A percentile compares a stretch with the other conserved stretches of the same genome.
Evolutionary conservation across 2,888 invertebrate genomes (phyloP).

Genomic region (Epicampocera succincta): DNA sequence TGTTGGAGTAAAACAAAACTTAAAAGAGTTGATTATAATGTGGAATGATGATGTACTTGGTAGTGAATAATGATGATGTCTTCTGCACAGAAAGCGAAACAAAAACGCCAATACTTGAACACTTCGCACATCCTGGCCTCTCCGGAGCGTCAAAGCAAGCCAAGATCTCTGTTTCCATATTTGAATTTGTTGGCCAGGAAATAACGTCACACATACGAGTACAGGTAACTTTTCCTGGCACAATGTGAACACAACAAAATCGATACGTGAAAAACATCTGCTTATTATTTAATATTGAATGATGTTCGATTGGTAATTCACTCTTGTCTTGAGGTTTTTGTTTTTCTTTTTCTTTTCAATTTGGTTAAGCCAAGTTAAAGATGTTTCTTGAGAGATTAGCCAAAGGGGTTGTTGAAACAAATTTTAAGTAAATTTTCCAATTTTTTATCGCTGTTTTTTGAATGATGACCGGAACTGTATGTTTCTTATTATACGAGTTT

Average conservation of each 20-base stretch:
- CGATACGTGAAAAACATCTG: conserved; percentile 69
- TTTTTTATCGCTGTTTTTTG: conserved; percentile 45
- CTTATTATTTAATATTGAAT: conserved; percentile 66
- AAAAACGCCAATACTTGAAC: conserved; percentile 38
- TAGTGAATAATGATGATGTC: conserved; percentile 68
- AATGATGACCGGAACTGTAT: conserved; percentile 64
- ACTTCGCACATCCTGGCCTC: conserved; percentile 19
- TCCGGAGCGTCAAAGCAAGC: no score
- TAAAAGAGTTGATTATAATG: conserved; percentile 49
- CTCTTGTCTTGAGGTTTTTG: conserved; percentile 36
- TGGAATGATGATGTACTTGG: conserved; percentile 51
- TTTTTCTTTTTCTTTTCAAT: conserved; percentile 37
- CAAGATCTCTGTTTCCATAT: conserved; percentile 21
- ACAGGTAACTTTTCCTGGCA: conserved; percentile 55
- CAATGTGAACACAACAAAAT: conserved; percentile 19
- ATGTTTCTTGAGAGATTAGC: conserved; percentile 70
- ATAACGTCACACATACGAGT: conserved; percentile 67
- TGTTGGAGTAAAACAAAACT: conserved; percentile 46
- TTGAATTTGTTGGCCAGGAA: conserved; percentile 69
- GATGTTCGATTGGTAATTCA: conserved; percentile 64
- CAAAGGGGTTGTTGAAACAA: conserved; percentile 69
- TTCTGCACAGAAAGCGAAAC: conserved; percentile 33
- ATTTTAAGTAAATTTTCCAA: conserved; percentile 36
- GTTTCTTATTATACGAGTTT: conserved; percentile 5
- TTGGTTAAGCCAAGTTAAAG: conserved; percentile 69